Conservation (phyloP, 2,797 vertebrate genomes). For the Hirundo rustica region DNA sequence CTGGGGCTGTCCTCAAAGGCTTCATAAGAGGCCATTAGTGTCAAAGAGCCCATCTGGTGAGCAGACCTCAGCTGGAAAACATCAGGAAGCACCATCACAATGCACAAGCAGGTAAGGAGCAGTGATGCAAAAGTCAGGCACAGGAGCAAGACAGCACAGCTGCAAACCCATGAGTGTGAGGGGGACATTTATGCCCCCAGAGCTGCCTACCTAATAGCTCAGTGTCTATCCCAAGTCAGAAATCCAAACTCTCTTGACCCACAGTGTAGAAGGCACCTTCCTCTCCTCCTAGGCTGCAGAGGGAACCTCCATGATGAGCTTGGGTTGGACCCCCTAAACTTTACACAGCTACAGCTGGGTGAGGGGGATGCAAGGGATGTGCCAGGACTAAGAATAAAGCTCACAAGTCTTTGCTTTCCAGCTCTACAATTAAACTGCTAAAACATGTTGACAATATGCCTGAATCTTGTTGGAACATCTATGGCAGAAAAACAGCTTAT, state of each 20-base stretch:
- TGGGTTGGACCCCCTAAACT: neutral
- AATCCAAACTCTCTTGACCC: neutral
- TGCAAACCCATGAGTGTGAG: neutral
- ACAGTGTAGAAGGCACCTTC: neutral
- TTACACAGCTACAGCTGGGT: neutral
- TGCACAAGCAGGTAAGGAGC: neutral
- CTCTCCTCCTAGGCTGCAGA: neutral
- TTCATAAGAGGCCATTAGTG: neutral
- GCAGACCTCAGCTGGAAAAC: neutral
- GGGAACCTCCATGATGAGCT: neutral
- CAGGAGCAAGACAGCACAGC: fast-evolving
- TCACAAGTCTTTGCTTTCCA: conserved; percentile 19
- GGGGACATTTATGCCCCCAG: neutral
- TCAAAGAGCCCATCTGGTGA: neutral
- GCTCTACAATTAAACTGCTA: conserved; percentile 31
- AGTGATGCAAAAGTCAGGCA: neutral
- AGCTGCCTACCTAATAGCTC: neutral
- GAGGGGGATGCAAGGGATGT: neutral
- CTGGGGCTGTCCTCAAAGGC: neutral
- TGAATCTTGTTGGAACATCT: conserved; percentile 34
- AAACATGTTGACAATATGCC: conserved; percentile 35
- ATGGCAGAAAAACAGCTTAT: conserved; percentile 19
- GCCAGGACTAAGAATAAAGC: conserved; percentile 12
- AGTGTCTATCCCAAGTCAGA: neutral
- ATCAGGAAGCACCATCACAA: neutral